Base-by-base conservation (phyloP, 2,797 vertebrate genomes). In the Thunnus albacares region DNA sequence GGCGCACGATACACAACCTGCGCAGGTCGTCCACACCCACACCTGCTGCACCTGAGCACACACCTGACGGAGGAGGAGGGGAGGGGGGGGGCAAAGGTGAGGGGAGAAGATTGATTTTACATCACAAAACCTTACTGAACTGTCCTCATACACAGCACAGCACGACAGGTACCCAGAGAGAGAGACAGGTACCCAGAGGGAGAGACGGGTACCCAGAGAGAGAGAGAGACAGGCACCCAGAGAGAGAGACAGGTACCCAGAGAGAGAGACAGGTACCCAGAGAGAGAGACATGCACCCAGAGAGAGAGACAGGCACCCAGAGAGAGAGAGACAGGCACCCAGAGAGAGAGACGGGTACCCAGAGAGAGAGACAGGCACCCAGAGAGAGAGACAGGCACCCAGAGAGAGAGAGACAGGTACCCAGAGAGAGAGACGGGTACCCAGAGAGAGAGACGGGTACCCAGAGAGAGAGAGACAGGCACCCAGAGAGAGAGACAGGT, bases 21-120 rank as follows among this genome's bases (percentile, higher is more conserved):
- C 96, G 92, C 79, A 96, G 91, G 80, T 96, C 96, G 1, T 96
- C 96, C 41, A 96, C 96, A 0, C 95, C 95, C 20, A 95, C 95
- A 57, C 95, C 96, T 0, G 95, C 93, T 0, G 93, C 88, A 51
- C 47, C 47, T 0, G 94, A 92, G 0, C 92, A 92, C 20, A 94
- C 92, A 79, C 94, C 96, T 96, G 75, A 71, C 65, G 64, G 58
- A 69, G 63, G 45, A 17, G 45, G 45, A 5, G 13, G 5, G 45
- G 45, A 17, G 35, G 35, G 11, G 35, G 11, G 17, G 47, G 47
- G 1, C 18, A 49, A 49, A 49, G 45, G 47, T 20, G 18, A 49
- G 17, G 18, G 2, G 18, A 49, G 18, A 20, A 49, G 47, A 49
- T 3, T 49, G 3, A 45, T 20, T 49, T 49, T 17, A 49, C 47